These are phyloP conservation scores for Heliconius nattereri DNA, from an alignment of 1,140 invertebrate species.

Conservation along the genomic window DNA sequence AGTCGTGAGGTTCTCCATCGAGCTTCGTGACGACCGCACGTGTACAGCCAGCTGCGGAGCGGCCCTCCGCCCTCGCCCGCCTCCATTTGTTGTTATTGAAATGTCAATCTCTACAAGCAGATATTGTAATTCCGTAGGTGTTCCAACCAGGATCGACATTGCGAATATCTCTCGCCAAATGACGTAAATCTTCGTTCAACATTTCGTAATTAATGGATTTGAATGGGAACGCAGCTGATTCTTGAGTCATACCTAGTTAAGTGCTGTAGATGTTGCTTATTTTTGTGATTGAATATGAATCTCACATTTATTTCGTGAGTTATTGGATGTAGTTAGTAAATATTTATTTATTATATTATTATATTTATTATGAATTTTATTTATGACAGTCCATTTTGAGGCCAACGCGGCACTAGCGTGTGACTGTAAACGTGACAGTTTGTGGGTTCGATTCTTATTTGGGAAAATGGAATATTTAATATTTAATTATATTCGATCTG, in stretches of 20 bases:
- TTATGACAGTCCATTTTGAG: no score
- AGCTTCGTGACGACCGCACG: slow-evolving; percentile 69
- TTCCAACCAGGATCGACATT: slow-evolving; percentile 32
- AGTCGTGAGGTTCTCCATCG: slow-evolving; percentile 55
- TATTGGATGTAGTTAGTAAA: background rate
- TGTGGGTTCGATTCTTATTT: no score
- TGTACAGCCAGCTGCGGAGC: slow-evolving; percentile 52
- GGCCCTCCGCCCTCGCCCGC: slow-evolving; percentile 45
- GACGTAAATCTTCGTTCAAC: slow-evolving; percentile 34
- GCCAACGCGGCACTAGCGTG: no score
- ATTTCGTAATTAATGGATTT: slow-evolving; percentile 41
- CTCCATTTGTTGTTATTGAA: slow-evolving; percentile 56
- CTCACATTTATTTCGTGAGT: background rate
- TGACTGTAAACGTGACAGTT: no score
- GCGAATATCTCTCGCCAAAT: slow-evolving; percentile 35
- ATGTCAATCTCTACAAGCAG: slow-evolving; percentile 45
- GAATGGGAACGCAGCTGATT: slow-evolving; percentile 36
- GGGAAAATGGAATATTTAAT: no score
- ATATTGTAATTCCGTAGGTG: slow-evolving; percentile 41
- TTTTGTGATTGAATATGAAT: background rate
- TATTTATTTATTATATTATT: background rate
- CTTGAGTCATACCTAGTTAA: slow-evolving; percentile 30
- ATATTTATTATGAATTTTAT: no score
- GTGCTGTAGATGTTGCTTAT: background rate
- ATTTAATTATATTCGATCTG: no score